Evolutionary conservation across 2,113 vertebrate genomes (phyloP).

Genomic region (Pteropus alecto): DNA sequence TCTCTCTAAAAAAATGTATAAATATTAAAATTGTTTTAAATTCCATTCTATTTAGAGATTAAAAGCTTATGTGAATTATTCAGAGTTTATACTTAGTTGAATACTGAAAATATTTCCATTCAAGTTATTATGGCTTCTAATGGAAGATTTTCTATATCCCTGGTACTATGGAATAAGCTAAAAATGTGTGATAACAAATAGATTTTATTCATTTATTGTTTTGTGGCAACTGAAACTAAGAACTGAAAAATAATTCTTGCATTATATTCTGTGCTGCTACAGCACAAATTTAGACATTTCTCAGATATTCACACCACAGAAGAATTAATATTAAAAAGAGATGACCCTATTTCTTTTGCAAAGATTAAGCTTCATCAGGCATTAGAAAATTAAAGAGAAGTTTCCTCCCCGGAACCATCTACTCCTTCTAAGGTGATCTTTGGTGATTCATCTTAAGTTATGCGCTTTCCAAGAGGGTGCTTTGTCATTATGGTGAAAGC

Average conservation of each 20-base stretch:
- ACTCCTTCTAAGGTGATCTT: neutral
- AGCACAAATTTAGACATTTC: neutral
- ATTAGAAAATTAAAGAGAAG: neutral
- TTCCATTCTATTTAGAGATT: neutral
- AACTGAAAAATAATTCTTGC: neutral
- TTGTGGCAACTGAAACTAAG: neutral
- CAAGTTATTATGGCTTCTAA: constrained; percentile 1
- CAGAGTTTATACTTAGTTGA: constrained; percentile 62
- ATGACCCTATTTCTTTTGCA: constrained; percentile 35
- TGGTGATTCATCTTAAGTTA: neutral
- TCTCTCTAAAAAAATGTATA: neutral
- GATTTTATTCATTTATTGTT: constrained; percentile 36
- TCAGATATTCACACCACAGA: neutral
- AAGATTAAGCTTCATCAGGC: neutral
- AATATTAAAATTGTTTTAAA: neutral
- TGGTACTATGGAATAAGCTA: neutral
- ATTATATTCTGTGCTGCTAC: neutral
- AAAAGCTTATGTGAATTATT: constrained; percentile 3
- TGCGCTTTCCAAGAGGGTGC: neutral
- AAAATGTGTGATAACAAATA: neutral
- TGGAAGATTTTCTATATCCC: neutral
- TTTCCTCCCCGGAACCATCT: neutral
- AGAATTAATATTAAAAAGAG: constrained; percentile 31
- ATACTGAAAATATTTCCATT: constrained; percentile 57
- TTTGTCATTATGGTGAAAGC: neutral